Evolutionary conservation across 1,140 invertebrate species (phyloP).

Genomic region (Brachionus rubens): DNA sequence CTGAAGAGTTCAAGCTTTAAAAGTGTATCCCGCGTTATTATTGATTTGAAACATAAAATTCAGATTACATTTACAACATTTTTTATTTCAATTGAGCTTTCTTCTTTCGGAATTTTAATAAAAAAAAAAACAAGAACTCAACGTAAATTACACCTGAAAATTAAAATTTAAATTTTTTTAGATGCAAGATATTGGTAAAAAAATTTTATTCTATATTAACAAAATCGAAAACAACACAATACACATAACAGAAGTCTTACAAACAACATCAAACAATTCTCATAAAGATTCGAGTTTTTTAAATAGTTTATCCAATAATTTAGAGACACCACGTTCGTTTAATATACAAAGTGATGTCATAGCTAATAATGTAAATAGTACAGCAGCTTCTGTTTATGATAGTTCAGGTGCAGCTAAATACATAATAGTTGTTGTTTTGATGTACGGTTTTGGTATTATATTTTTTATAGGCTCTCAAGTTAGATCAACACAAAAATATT

Average conservation of each 20-base stretch:
- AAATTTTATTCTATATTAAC: slow-evolving; percentile 21
- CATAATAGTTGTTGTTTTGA: slow-evolving; percentile 1
- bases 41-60: no score
- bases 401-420: slow-evolving; percentile 41
- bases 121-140: no score
- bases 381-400: neutral
- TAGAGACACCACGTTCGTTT: neutral
- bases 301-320: neutral
- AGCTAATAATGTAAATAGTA: neutral
- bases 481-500: slow-evolving; percentile 20
- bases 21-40: no score
- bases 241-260: slow-evolving; percentile 19
- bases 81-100: no score
- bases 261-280: neutral
- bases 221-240: slow-evolving; percentile 35
- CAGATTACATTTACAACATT: no score
- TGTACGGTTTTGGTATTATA: slow-evolving; percentile 42
- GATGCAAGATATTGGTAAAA: slow-evolving; percentile 24
- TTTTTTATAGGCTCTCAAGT: slow-evolving; percentile 43
- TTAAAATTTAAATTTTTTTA: no score
- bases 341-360: neutral
- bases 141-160: no score
- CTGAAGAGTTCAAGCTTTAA: no score
- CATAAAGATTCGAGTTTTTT: neutral
- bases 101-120: no score